Evolutionary conservation across 1,140 invertebrate genomes (phyloP).

Genomic region (Drosophila trapezifrons): DNA sequence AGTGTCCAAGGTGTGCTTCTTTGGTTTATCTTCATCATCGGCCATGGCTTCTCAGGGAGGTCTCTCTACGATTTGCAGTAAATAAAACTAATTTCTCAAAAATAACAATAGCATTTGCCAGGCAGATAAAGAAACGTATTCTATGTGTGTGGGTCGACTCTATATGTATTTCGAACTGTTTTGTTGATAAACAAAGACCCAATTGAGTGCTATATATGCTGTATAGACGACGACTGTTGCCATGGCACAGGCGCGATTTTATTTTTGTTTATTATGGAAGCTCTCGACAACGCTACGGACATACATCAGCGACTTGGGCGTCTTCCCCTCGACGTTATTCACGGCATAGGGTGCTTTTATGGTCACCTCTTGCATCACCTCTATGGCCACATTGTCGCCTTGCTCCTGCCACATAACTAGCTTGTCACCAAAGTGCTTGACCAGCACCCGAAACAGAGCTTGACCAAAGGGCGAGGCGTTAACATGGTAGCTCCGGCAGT

Average conservation of each 20-base stretch:
- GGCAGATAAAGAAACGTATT: conserved; percentile 51
- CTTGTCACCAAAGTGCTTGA: conserved; percentile 25
- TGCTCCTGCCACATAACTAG: conserved; percentile 25
- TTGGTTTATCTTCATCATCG: conserved; percentile 80
- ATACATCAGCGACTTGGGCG: conserved; percentile 26
- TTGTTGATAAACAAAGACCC: conserved; percentile 66
- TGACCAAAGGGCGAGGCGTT: conserved; percentile 29
- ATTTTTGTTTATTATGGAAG: conserved; percentile 32
- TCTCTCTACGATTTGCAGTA: background rate
- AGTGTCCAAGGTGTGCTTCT: conserved; percentile 71
- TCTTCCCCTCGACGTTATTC: conserved; percentile 22
- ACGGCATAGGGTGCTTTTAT: conserved; percentile 43
- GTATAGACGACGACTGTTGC: conserved; percentile 24
- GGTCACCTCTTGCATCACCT: conserved; percentile 40
- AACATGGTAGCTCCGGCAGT: conserved; percentile 9
- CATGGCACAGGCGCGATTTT: conserved; percentile 12
- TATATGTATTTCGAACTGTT: conserved; percentile 33
- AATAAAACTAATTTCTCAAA: conserved; percentile 21
- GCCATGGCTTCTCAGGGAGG: conserved; percentile 49
- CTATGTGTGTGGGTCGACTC: conserved; percentile 1
- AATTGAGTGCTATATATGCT: conserved; percentile 19
- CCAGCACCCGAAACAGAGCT: conserved; percentile 26
- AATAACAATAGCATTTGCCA: conserved; percentile 2
- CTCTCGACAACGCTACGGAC: conserved; percentile 32
- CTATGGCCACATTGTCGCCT: conserved; percentile 12